Base-by-base conservation (phyloP, 2,797 vertebrate genomes). In the Muscicapa comitata region DNA sequence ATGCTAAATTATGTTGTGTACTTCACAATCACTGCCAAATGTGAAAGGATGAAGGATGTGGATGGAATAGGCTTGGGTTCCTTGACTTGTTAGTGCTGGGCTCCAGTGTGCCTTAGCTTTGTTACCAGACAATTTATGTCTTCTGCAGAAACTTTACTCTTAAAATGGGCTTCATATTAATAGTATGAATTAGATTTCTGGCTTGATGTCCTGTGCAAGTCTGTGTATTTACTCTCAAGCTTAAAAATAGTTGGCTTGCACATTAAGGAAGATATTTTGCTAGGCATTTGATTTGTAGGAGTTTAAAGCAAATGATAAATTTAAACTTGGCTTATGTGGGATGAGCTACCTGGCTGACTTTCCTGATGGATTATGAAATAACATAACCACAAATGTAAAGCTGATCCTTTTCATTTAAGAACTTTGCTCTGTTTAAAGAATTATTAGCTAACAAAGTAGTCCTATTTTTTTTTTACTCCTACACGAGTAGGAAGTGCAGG, bases 1-100 rank as follows among this genome's bases (percentile, higher is more conserved):
- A 28, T 78, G 77, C 92, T 94, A 78, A 93, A 86, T 97, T 94
- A 50, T 87, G 66, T 95, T 94, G 87, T 88, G 72, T 96, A 20
- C 93, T 93, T 96, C 91, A 47, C 90, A 90, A 51, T 96, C 90
- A 18, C 78, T 89, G 57, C 86, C 85, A 86, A 78, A 79, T 90
- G 77, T 93, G 95, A 91, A 94, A 86, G 88, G 83, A 68, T 62
- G 91, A 92, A 90, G 65, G 70, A n/a, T 78, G 58, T 75, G 83
- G 86, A 33, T 77, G 66, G 90, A 83, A 82, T n/a, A 79, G 93
- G 70, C 63, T 86, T 67, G 79, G 43, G 31, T 55, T 95, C 73
- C 86, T 94, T 3, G 35, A 31, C 74, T 87, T 93, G 71, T 91
- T 65, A 76, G 88, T 78, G 86, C 62, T 80, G 79, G 87, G 13